phyloP scores from a whole-genome alignment of 2,113 vertebrate genomes.

The Tragelaphus scriptus region DNA sequence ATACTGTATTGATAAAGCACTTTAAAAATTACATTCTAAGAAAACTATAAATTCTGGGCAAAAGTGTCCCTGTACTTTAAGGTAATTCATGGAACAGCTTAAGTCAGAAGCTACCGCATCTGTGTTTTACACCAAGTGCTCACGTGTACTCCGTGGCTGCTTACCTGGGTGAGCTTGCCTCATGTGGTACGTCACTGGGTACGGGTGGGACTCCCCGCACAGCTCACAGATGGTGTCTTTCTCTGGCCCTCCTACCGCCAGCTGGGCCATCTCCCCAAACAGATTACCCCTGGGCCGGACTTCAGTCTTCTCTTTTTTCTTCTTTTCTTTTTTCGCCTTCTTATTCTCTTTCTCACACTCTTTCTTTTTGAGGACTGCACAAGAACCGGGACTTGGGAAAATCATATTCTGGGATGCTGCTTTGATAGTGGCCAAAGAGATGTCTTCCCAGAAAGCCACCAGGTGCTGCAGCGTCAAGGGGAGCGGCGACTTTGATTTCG shows the following conservation, averaged over 20 bases:
- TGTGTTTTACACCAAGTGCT: neutral
- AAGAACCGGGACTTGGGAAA: slow-evolving; percentile 97
- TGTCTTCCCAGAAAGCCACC: slow-evolving; percentile 99
- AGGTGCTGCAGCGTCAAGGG: slow-evolving; percentile 96
- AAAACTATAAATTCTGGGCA: neutral
- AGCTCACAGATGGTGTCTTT: slow-evolving; percentile 99
- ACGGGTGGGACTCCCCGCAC: slow-evolving; percentile 97
- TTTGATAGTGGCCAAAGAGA: slow-evolving; percentile 97
- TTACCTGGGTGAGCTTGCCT: slow-evolving; percentile 98
- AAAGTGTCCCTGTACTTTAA: neutral
- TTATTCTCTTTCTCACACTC: slow-evolving; percentile 96
- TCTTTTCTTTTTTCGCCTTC: slow-evolving; percentile 97
- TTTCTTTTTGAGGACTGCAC: slow-evolving; percentile 96
- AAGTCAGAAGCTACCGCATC: neutral
- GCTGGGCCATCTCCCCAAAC: slow-evolving; percentile 99
- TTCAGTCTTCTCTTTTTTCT: slow-evolving; percentile 97
- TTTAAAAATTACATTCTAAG: neutral
- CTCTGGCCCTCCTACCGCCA: slow-evolving; percentile 96
- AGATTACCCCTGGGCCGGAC: slow-evolving; percentile 95
- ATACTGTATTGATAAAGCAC: neutral
- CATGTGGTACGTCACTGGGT: slow-evolving; percentile 99
- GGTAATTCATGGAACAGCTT: neutral
- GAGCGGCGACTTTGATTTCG: slow-evolving; percentile 92
- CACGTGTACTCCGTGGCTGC: accelerated
- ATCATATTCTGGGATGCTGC: slow-evolving; percentile 99